Percentiles rank a stretch among this genome's conserved stretches.
phyloP scores from a whole-genome alignment of 2,888 invertebrate genomes.

The Eurois occulta region DNA sequence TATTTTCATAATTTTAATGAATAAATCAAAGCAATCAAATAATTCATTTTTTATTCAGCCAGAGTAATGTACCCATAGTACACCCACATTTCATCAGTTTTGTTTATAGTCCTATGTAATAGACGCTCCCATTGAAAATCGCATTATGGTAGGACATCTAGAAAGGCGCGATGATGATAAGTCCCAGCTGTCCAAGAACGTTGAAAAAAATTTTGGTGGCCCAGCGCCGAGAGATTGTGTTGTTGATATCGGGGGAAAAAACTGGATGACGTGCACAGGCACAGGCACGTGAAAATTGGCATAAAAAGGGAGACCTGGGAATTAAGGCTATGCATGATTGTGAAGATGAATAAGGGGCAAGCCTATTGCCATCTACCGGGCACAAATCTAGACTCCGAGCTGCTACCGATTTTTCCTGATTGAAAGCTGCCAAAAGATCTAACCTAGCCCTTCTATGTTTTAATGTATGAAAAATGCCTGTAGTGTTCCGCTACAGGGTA shows the following conservation, averaged over 20 bases:
- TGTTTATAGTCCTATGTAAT: background rate
- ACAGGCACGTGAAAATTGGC: background rate
- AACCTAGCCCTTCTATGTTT: background rate
- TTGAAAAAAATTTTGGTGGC: background rate
- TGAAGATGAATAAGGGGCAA: background rate
- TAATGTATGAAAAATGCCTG: background rate
- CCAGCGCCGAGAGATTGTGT: background rate
- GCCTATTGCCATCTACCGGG: background rate
- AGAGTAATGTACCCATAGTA: background rate
- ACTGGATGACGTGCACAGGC: background rate
- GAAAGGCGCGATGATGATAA: background rate
- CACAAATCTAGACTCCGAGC: background rate
- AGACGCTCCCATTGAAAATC: too few relatives aligned
- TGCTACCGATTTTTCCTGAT: background rate
- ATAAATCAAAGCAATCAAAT: background rate
- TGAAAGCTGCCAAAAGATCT: background rate
- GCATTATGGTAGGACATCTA: background rate
- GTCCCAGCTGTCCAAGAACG: background rate
- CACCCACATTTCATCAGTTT: background rate
- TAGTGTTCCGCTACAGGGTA: background rate
- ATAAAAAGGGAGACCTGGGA: background rate
- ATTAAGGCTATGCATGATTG: background rate
- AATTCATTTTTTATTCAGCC: background rate
- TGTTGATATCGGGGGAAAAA: background rate
- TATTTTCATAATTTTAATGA: background rate